Base-by-base conservation (phyloP, 2,797 vertebrate genomes). In the Hozukius guyotensis region DNA sequence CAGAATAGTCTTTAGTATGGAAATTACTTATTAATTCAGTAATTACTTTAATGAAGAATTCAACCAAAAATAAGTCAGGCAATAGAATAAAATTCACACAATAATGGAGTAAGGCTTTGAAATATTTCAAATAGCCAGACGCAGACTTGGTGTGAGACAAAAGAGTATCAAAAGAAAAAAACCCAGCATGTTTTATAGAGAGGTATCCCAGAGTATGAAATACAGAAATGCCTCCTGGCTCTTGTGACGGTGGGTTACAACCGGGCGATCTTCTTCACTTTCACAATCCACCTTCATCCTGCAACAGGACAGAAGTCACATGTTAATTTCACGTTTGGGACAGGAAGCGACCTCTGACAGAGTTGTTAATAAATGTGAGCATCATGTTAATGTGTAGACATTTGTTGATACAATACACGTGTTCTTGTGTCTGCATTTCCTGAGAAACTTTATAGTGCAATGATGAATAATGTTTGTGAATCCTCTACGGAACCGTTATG, bases 221-320 rank as follows among this genome's bases (percentile, higher is more conserved):
- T 42, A 36, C n/a, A 64, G 36, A 42, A 72, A 36, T 46, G 56
- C 13, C 3, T 49, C 27, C n/a, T 2, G 12, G 14, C 0, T 4
- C 22, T 63, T 53, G 57, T 66, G 36, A 8, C 29, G 24, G 55
- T 8, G 20, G 9, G 66, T 77, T 53, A 70, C 36, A 53, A 22
- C 72, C 4, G 25, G 65, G 36, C 16, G 42, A 6, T 75, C 80
- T 11, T 78, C 81, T 20, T 78, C 55, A 7, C 14, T 20, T 66
- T 95, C 66, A 96, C 70, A 95, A 42, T 69, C 96, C 95, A 3
- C 87, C 29, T 0, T 96, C 95, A 73, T 95, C 94, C 95, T 96
- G 90, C 38, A 87, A 78, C 14, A 42, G 65, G 59, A 84, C 55
- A 88, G 11, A 88, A 69, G 29, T 86, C 83, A 87, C 59, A 70